phyloP scores from a whole-genome alignment of 2,113 vertebrate species.

The Gallinago undulata region DNA sequence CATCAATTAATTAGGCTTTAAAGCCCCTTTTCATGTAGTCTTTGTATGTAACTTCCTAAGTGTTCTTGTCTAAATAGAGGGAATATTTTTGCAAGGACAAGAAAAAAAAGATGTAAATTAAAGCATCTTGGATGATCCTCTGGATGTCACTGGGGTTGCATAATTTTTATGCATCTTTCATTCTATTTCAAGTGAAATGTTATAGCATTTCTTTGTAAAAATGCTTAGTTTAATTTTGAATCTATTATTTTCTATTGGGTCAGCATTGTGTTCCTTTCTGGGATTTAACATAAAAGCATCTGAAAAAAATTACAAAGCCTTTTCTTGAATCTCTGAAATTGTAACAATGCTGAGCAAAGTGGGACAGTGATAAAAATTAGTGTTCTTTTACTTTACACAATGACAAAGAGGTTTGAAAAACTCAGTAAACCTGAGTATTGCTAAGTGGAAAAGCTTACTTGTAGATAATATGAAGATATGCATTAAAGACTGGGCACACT shows the following conservation, averaged over 20 bases:
- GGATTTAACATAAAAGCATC: background rate
- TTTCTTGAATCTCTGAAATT: background rate
- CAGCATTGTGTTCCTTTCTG: slow-evolving; percentile 6
- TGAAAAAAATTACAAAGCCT: background rate
- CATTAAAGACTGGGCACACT: background rate
- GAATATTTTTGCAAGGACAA: background rate
- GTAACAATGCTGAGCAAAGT: background rate
- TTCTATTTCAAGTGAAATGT: background rate
- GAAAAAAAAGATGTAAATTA: slow-evolving; percentile 6
- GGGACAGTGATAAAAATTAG: background rate
- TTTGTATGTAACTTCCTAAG: background rate
- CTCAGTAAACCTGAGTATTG: background rate
- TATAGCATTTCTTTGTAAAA: background rate
- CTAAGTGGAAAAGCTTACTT: background rate
- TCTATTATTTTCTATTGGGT: slow-evolving; percentile 15
- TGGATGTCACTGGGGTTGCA: background rate
- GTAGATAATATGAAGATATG: background rate
- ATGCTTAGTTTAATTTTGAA: slow-evolving; percentile 6
- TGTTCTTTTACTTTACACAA: background rate
- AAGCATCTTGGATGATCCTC: background rate
- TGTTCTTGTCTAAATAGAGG: background rate
- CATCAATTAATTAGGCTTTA: background rate
- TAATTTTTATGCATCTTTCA: background rate
- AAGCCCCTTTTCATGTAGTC: background rate
- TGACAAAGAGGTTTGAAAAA: background rate